These are phyloP conservation scores for Brachypteracias leptosomus DNA, from an alignment of 2,113 vertebrate genomes.

Conservation along the genomic window DNA sequence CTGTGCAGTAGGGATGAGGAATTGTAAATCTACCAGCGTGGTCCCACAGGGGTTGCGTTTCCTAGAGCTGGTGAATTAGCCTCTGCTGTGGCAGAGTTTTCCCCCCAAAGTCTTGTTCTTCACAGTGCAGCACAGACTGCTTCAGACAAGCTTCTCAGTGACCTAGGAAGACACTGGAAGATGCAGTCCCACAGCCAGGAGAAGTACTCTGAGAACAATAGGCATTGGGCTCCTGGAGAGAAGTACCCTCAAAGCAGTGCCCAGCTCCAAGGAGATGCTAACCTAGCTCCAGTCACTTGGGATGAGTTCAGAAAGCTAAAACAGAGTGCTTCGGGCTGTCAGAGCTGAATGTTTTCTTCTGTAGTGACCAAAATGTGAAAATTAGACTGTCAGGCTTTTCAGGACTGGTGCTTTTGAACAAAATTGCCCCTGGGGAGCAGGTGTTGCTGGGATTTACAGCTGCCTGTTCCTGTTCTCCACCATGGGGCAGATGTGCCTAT, in stretches of 20 bases:
- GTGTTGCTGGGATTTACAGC: not conserved
- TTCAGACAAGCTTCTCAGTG: not conserved
- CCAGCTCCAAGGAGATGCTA: not conserved
- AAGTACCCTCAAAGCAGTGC: not conserved
- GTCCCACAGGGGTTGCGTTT: not conserved
- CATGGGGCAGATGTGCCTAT: not conserved
- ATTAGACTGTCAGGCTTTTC: not conserved
- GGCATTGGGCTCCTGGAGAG: not conserved
- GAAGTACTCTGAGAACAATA: not conserved
- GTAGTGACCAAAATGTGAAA: not conserved
- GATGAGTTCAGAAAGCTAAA: not conserved
- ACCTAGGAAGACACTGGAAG: not conserved
- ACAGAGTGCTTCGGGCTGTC: not conserved
- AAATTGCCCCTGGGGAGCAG: not conserved
- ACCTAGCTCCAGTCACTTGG: not conserved
- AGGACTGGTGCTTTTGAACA: not conserved
- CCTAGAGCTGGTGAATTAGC: not conserved
- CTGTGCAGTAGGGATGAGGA: not conserved
- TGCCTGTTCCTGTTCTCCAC: not conserved
- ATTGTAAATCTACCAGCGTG: not conserved
- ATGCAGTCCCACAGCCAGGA: not conserved
- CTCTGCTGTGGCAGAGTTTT: not conserved
- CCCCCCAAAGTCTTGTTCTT: not conserved
- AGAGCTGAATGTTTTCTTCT: not conserved
- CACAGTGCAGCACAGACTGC: not conserved